Evolutionary conservation across 2,113 vertebrate species (phyloP).

Genomic region (Panthera leo): DNA sequence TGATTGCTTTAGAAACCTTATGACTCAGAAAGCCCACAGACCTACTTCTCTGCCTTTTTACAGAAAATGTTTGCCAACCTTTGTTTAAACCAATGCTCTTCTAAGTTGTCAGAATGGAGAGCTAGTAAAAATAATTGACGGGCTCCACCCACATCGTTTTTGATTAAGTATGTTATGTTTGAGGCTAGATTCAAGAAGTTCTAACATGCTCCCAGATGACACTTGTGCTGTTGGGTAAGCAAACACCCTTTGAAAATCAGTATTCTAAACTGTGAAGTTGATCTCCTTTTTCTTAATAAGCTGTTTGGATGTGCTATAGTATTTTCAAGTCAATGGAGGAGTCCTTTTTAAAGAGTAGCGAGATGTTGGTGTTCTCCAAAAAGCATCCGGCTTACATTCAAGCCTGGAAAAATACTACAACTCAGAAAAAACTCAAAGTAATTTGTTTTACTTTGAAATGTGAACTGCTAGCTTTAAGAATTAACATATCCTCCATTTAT

Average conservation of each 20-base stretch:
- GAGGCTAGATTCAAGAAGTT: neutral
- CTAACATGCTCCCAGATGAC: neutral
- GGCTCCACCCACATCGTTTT: neutral
- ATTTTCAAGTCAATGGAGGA: neutral
- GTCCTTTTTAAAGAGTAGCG: neutral
- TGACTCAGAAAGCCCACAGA: neutral
- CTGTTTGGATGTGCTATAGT: neutral
- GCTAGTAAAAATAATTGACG: neutral
- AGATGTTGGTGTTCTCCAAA: neutral
- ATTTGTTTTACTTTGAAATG: neutral
- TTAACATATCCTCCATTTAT: neutral
- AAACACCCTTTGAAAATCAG: neutral
- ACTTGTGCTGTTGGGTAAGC: neutral
- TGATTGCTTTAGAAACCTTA: neutral
- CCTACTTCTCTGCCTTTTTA: neutral
- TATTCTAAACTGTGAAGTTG: neutral
- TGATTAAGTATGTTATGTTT: neutral
- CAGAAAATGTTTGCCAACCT: neutral
- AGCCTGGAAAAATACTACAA: neutral
- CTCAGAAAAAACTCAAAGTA: neutral
- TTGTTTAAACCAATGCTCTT: neutral
- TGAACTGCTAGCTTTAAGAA: conserved; percentile 6
- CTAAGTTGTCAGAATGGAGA: neutral
- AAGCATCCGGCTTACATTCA: neutral
- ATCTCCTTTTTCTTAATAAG: neutral